These are phyloP conservation scores for Maniola hyperantus DNA, from an alignment of 2,888 invertebrate species.

Conservation along the genomic window DNA sequence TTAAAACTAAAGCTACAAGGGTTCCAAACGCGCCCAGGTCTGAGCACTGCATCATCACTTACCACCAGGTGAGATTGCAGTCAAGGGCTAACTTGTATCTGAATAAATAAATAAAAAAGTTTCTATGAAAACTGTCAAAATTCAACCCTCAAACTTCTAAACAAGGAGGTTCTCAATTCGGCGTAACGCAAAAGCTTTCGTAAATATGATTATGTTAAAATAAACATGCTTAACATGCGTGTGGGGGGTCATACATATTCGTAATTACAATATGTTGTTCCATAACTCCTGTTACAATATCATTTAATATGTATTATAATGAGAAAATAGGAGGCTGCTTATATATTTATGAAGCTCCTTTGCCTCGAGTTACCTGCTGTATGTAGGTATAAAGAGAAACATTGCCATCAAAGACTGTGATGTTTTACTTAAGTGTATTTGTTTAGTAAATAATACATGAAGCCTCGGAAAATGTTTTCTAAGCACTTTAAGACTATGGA, in stretches of 20 bases:
- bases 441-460: not conserved
- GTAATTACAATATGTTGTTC: too few species aligned
- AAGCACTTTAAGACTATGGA: not conserved
- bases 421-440: constrained; percentile 9
- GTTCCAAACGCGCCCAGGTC: too few species aligned
- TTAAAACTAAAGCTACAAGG: too few species aligned
- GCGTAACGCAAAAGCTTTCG: not conserved
- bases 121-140: too few species aligned
- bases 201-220: not conserved
- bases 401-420: constrained; percentile 1
- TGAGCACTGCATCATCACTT: too few species aligned
- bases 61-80: too few species aligned
- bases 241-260: not conserved
- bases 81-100: too few species aligned
- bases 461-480: not conserved
- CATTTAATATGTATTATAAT: constrained; percentile 11
- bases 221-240: not conserved
- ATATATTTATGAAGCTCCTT: constrained; percentile 2
- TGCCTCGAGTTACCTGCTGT: constrained; percentile 7
- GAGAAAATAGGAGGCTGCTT: constrained; percentile 5
- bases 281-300: constrained; percentile 6
- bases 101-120: too few species aligned
- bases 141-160: too few species aligned
- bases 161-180: too few species aligned
- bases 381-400: not conserved